phyloP scores from a whole-genome alignment of 2,113 vertebrate genomes.

The Echinops telfairi region DNA sequence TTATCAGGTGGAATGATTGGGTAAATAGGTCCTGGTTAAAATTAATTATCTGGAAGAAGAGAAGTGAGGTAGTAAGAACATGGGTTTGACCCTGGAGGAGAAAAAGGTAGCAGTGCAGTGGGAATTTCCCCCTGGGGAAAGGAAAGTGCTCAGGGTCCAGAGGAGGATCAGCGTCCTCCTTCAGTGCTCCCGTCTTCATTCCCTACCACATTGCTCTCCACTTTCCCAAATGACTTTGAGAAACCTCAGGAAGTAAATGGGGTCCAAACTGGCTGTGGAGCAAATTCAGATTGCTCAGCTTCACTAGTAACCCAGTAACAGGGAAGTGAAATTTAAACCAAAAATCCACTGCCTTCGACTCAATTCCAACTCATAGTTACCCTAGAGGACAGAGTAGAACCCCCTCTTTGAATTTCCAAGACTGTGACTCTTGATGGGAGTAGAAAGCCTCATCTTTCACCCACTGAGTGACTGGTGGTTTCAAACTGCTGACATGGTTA shows the following conservation, averaged over 20 bases:
- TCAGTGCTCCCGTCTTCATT: neutral
- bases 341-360: too few relatives aligned
- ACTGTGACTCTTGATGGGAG: too few relatives aligned
- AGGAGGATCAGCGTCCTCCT: neutral
- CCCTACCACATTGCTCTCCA: neutral
- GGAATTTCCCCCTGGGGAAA: neutral
- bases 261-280: neutral
- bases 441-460: too few relatives aligned
- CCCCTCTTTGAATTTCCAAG: too few relatives aligned
- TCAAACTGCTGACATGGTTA: too few relatives aligned
- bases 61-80: neutral
- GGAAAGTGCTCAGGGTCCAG: neutral
- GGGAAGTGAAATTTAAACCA: slow-evolving; percentile 2
- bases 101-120: neutral
- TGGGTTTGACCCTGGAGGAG: neutral
- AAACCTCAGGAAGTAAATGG: neutral
- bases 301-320: neutral
- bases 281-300: neutral
- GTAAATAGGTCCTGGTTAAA: neutral
- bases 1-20: neutral
- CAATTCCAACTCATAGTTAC: too few relatives aligned
- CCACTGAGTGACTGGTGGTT: too few relatives aligned
- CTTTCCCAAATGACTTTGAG: slow-evolving; percentile 6
- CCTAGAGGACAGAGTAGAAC: too few relatives aligned
- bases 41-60: neutral